phyloP scores from a whole-genome alignment of 2,888 invertebrate species.

The Molorchus minor region DNA sequence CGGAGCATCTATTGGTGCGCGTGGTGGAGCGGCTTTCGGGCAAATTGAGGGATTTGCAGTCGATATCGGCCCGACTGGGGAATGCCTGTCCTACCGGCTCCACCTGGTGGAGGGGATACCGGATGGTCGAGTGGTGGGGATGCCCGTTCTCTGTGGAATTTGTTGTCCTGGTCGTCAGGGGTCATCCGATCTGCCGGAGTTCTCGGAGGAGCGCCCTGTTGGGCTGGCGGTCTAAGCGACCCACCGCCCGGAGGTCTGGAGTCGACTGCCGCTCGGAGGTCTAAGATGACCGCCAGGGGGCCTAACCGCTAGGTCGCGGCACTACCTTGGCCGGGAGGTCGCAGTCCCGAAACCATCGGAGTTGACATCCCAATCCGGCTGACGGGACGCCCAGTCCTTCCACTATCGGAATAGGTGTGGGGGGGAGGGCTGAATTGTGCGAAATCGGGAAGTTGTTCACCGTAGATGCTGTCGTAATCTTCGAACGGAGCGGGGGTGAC shows the following conservation, averaged over 20 bases:
- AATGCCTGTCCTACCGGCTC: neutral
- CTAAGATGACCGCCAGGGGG: too few relatives aligned
- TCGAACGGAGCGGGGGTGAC: neutral
- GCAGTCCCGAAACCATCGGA: neutral
- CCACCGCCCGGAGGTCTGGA: neutral
- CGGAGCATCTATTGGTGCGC: too few relatives aligned
- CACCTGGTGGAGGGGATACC: neutral
- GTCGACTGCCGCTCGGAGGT: neutral
- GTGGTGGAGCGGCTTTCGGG: neutral
- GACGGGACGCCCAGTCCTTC: neutral
- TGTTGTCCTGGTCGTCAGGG: neutral
- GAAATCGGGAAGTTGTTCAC: neutral
- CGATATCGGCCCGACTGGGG: neutral
- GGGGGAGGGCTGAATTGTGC: neutral
- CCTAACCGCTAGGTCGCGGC: neutral
- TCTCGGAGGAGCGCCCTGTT: too few relatives aligned
- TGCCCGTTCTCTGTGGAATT: neutral
- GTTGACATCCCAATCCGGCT: neutral
- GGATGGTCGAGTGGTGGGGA: too few relatives aligned
- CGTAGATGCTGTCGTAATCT: neutral
- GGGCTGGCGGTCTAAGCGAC: too few relatives aligned
- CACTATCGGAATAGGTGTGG: too few relatives aligned
- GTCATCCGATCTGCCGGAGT: neutral
- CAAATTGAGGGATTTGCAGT: neutral
- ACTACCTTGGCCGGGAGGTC: neutral